A percentile compares a stretch with the other conserved stretches of the same genome.
These are phyloP conservation scores for Artibeus jamaicensis DNA, from an alignment of 2,797 vertebrate species.

Conservation along the genomic window DNA sequence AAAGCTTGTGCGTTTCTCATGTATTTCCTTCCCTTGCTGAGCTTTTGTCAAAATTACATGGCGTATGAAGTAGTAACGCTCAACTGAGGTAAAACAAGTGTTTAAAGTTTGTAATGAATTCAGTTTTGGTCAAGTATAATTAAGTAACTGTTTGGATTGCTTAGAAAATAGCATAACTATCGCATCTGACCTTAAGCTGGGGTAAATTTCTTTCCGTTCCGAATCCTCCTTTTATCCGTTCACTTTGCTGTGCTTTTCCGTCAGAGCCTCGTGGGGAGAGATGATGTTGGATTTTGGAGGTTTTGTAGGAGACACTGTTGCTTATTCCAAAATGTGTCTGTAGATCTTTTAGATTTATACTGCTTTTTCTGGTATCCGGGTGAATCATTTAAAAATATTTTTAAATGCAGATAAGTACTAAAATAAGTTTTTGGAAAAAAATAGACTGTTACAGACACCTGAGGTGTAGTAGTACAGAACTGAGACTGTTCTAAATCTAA, in stretches of 20 bases:
- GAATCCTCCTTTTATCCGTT: neutral
- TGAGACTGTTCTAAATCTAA: neutral
- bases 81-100: slow-evolving; percentile 19
- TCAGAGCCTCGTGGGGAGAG: neutral
- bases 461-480: neutral
- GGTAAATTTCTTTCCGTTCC: neutral
- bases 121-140: neutral
- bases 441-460: neutral
- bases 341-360: neutral
- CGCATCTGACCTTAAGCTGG: neutral
- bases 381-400: neutral
- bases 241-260: neutral
- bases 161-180: neutral
- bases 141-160: neutral
- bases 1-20: neutral
- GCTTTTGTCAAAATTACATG: neutral
- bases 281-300: neutral
- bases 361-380: neutral
- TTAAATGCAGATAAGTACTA: neutral
- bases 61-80: neutral
- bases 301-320: neutral
- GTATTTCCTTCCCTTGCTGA: neutral
- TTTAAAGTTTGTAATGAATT: slow-evolving; percentile 37
- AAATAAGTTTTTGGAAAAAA: neutral
- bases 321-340: neutral